Evolutionary conservation across 2,113 vertebrate species (phyloP).

Genomic region (Rhinoptilus africanus): DNA sequence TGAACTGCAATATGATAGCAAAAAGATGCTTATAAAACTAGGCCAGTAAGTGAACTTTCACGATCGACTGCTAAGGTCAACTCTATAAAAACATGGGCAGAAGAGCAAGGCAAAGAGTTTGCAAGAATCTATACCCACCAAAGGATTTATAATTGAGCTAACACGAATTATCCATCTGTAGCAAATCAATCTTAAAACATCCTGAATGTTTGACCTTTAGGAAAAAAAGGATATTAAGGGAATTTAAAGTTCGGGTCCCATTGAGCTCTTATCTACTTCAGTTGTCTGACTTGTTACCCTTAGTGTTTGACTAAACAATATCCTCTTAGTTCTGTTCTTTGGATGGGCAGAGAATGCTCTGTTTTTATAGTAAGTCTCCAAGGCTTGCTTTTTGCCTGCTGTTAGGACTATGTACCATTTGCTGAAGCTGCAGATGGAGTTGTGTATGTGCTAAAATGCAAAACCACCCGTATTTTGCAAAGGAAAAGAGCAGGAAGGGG

Average conservation of each 20-base stretch:
- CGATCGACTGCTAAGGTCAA: background rate
- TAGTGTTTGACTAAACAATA: background rate
- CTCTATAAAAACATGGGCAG: background rate
- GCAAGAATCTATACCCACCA: background rate
- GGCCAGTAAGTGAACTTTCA: background rate
- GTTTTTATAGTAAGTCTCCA: background rate
- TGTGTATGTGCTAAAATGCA: background rate
- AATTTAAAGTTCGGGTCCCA: background rate
- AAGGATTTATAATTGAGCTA: background rate
- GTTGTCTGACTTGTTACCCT: background rate
- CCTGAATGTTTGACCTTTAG: background rate
- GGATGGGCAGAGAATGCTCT: background rate
- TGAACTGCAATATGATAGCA: background rate
- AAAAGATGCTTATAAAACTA: background rate
- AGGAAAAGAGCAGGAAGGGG: fast-evolving
- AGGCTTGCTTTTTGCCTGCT: background rate
- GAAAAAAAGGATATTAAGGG: background rate
- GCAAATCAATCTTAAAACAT: background rate
- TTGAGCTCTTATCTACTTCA: background rate
- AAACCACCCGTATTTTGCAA: background rate
- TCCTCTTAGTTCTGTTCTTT: background rate
- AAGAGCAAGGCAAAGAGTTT: background rate
- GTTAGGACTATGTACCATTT: background rate
- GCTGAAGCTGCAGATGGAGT: background rate
- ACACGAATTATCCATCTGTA: background rate